A percentile compares a stretch with the other conserved stretches of the same genome.
These are phyloP conservation scores for Ochropacha duplaris DNA, from an alignment of 2,888 invertebrate genomes.

Conservation along the genomic window DNA sequence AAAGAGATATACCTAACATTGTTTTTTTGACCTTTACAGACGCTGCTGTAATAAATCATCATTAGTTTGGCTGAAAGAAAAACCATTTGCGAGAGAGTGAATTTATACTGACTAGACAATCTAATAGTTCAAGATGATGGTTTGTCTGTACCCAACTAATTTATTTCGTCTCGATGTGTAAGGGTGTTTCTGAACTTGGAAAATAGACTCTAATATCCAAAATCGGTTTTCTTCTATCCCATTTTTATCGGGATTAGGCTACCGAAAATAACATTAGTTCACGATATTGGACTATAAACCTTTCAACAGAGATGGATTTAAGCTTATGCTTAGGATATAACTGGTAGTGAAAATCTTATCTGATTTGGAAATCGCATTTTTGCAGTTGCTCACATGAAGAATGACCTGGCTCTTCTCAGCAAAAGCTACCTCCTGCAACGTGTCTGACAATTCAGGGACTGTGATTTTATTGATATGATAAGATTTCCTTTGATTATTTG, in stretches of 20 bases:
- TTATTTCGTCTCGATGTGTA: slow-evolving; percentile 14
- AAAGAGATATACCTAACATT: slow-evolving; percentile 25
- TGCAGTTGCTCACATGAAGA: too few relatives aligned
- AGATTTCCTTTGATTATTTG: too few relatives aligned
- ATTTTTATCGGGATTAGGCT: slow-evolving; percentile 31
- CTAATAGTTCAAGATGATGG: slow-evolving; percentile 18
- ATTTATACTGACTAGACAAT: slow-evolving; percentile 9
- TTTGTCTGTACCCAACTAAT: slow-evolving; percentile 13
- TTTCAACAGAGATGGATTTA: slow-evolving; percentile 26
- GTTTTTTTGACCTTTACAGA: slow-evolving; percentile 19
- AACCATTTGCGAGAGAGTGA: slow-evolving; percentile 11
- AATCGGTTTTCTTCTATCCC: slow-evolving; percentile 23
- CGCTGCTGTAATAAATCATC: slow-evolving; percentile 27
- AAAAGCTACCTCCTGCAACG: too few relatives aligned
- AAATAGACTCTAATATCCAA: slow-evolving; percentile 20
- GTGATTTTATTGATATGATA: too few relatives aligned
- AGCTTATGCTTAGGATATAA: slow-evolving; percentile 23
- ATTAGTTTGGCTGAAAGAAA: slow-evolving; percentile 11
- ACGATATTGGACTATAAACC: slow-evolving; percentile 31
- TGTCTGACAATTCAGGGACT: too few relatives aligned
- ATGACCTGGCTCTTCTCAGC: too few relatives aligned
- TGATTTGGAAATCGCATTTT: neutral
- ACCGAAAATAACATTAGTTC: slow-evolving; percentile 28
- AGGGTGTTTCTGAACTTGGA: slow-evolving; percentile 6
- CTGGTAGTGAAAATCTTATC: neutral